Conservation (phyloP, 2,113 vertebrate genomes). For the Noctilio leporinus region DNA sequence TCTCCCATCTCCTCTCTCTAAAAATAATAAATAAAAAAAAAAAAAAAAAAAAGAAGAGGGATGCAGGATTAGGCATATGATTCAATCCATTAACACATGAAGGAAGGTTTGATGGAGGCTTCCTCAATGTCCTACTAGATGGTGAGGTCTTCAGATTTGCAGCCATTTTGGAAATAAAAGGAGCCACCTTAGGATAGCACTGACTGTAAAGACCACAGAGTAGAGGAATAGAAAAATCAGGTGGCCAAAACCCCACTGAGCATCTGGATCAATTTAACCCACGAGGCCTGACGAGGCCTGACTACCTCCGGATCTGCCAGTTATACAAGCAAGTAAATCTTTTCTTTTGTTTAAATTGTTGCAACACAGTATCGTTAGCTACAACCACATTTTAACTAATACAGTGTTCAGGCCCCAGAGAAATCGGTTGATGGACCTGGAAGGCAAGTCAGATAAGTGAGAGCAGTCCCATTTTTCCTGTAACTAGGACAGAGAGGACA, state of each 20-base stretch:
- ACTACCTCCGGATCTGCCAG: not conserved
- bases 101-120: not conserved
- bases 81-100: not conserved
- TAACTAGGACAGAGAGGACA: not conserved
- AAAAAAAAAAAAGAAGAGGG: too few relatives aligned
- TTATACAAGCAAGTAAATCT: not conserved
- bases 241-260: not conserved
- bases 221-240: not conserved
- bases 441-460: not conserved
- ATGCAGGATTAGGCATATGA: not conserved
- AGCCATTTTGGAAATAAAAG: not conserved
- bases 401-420: not conserved
- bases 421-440: not conserved
- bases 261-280: not conserved
- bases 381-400: not conserved
- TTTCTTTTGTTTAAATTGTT: not conserved
- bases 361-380: not conserved
- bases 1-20: too few relatives aligned
- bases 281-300: not conserved
- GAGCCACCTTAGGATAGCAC: not conserved
- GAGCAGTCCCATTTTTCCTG: not conserved
- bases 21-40: too few relatives aligned
- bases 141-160: not conserved
- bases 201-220: not conserved
- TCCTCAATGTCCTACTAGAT: not conserved